Evolutionary conservation across 2,797 vertebrate species (phyloP).

Genomic region (Etheostoma perlongum): DNA sequence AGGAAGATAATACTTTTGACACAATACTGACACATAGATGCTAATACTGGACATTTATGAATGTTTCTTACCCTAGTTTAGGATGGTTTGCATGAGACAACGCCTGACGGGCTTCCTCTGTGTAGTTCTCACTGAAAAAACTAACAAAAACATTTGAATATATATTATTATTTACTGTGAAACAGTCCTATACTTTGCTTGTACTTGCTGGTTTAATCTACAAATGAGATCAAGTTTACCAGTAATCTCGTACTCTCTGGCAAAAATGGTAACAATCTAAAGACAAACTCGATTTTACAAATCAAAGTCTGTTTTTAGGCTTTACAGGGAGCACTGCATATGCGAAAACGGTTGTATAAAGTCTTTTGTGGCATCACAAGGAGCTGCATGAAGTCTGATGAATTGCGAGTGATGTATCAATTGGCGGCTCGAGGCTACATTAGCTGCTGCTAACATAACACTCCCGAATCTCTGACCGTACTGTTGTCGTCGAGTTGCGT

Average conservation of each 20-base stretch:
- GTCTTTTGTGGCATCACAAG: neutral
- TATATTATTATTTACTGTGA: neutral
- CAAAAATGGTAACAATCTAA: neutral
- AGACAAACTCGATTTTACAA: neutral
- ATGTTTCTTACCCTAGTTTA: slow-evolving; percentile 90
- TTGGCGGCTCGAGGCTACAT: neutral
- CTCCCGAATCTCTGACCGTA: neutral
- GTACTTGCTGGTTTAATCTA: neutral
- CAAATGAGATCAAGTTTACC: neutral
- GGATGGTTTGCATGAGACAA: slow-evolving; percentile 95
- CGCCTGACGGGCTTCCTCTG: slow-evolving; percentile 90
- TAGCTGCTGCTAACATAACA: neutral
- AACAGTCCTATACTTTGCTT: neutral
- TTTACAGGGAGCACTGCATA: neutral
- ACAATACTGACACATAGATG: neutral
- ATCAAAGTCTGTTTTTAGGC: neutral
- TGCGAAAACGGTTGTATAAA: neutral
- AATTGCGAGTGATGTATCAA: neutral
- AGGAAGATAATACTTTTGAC: neutral
- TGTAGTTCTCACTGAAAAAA: slow-evolving; percentile 96
- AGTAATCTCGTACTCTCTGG: neutral
- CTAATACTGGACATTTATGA: neutral
- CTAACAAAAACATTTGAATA: slow-evolving; percentile 70
- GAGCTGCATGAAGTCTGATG: neutral
- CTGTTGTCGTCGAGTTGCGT: neutral